Evolutionary conservation across 1,140 invertebrate genomes (phyloP).

Genomic region (Tribolium castaneum): DNA sequence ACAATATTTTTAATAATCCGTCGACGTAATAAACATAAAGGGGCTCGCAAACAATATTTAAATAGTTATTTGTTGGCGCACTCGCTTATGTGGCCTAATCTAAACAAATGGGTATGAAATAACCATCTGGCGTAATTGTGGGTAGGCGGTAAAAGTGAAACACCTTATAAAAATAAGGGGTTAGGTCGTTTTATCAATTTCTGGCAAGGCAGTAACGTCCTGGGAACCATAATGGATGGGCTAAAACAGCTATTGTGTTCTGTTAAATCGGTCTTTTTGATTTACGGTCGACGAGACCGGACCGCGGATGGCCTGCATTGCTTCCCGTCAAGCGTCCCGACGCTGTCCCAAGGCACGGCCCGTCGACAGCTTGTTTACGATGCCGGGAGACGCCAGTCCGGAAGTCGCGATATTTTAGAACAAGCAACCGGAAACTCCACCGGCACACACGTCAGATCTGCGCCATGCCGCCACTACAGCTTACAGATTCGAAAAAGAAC

Average conservation of each 20-base stretch:
- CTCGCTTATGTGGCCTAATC: not conserved
- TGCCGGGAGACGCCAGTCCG: constrained; percentile 48
- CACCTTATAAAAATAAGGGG: constrained; percentile 43
- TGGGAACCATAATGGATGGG: constrained; percentile 52
- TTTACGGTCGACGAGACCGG: constrained; percentile 48
- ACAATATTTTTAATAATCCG: constrained; percentile 21
- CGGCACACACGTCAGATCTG: constrained; percentile 43
- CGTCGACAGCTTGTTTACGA: constrained; percentile 55
- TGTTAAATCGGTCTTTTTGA: constrained; percentile 52
- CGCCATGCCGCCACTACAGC: constrained; percentile 1
- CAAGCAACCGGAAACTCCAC: constrained; percentile 49
- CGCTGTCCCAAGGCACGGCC: constrained; percentile 42
- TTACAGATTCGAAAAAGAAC: constrained; percentile 7
- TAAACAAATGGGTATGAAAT: constrained; percentile 6
- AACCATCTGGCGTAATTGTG: constrained; percentile 8
- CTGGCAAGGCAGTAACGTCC: constrained; percentile 44
- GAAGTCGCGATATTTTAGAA: constrained; percentile 52
- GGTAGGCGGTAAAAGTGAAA: constrained; percentile 23
- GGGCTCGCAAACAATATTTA: not conserved
- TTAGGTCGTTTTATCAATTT: constrained; percentile 46
- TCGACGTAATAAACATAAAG: not conserved
- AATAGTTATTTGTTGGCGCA: not conserved
- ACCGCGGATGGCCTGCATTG: constrained; percentile 41
- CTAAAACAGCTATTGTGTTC: constrained; percentile 52
- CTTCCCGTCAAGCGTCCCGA: constrained; percentile 37